Percentiles rank a stretch among this genome's conserved stretches.
phyloP scores from a whole-genome alignment of 2,113 vertebrate genomes.

The Patagioenas fasciata region DNA sequence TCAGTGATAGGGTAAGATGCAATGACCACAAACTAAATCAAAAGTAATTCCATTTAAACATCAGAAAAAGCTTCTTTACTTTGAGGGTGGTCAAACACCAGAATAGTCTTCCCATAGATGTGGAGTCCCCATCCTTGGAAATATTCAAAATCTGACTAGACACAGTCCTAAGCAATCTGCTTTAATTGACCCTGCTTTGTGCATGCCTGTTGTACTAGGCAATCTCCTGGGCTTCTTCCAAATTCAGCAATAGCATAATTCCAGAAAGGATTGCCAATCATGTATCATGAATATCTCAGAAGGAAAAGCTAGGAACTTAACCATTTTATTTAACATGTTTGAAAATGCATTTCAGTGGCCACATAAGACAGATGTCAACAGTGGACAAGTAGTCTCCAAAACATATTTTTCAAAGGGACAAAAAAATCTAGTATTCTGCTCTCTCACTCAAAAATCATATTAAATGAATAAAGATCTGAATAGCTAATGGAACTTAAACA shows the following conservation, averaged over 20 bases:
- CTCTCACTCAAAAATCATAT: background rate
- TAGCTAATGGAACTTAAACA: background rate
- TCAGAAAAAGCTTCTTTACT: too few relatives aligned
- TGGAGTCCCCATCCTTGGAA: background rate
- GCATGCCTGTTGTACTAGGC: background rate
- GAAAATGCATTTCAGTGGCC: background rate
- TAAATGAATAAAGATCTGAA: background rate
- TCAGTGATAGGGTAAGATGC: background rate
- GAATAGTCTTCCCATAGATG: background rate
- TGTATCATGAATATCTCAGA: background rate
- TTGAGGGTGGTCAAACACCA: too few relatives aligned
- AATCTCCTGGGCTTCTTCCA: background rate
- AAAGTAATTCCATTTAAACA: too few relatives aligned
- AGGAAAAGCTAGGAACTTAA: background rate
- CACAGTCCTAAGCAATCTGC: background rate
- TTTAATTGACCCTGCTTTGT: background rate
- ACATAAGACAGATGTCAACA: background rate
- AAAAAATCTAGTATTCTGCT: background rate
- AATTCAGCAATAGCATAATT: background rate
- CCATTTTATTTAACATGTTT: background rate
- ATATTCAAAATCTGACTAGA: background rate
- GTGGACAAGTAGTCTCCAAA: background rate
- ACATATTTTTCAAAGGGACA: background rate
- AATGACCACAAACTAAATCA: too few relatives aligned
- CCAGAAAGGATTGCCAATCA: background rate